Evolutionary conservation across 2,113 vertebrate genomes (phyloP).

Genomic region (Pterocles burchelli): DNA sequence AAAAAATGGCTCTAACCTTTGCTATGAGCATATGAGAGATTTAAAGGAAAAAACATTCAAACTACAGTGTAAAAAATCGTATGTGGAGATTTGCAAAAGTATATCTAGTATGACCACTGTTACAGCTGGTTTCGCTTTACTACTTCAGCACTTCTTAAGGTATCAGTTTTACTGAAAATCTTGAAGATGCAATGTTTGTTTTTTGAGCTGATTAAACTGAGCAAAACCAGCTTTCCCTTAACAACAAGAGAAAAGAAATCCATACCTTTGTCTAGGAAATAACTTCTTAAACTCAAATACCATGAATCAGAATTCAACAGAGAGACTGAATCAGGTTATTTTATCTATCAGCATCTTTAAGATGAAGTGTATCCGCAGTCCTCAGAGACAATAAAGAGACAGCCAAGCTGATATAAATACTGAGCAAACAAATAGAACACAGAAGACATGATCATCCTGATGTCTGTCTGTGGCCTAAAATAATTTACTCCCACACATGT

Average conservation of each 20-base stretch:
- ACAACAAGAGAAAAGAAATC: neutral
- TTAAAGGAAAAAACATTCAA: neutral
- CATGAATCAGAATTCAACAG: neutral
- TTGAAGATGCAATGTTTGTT: neutral
- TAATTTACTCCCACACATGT: neutral
- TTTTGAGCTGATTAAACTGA: neutral
- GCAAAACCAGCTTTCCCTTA: neutral
- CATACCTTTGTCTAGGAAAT: neutral
- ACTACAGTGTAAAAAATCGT: neutral
- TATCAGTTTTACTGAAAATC: neutral
- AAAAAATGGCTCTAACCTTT: neutral
- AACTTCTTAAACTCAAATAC: neutral
- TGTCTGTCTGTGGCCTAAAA: neutral
- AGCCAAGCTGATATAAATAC: neutral
- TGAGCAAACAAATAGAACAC: neutral
- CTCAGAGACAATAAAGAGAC: neutral
- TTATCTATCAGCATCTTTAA: neutral
- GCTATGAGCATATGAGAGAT: neutral
- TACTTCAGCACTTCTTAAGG: neutral
- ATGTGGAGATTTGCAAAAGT: neutral
- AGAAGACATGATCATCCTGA: neutral
- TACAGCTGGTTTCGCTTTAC: neutral
- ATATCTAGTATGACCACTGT: neutral
- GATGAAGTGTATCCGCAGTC: neutral
- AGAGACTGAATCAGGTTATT: neutral